Percentiles rank a stretch among this genome's conserved stretches.
phyloP scores from a whole-genome alignment of 2,113 vertebrate genomes.

The Vulpes ferrilata region DNA sequence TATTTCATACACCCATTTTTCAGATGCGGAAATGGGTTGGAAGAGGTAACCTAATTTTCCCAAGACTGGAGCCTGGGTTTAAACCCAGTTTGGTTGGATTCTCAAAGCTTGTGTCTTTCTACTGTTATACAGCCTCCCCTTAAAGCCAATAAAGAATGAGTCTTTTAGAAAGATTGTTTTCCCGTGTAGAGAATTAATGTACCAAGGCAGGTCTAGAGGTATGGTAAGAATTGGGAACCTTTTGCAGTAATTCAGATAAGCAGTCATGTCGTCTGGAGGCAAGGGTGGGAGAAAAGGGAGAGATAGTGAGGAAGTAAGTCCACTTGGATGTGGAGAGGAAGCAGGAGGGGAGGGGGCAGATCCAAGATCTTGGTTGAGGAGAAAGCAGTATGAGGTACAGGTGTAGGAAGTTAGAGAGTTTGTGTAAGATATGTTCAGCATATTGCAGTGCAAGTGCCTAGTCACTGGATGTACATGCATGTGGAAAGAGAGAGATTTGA shows the following conservation, averaged over 20 bases:
- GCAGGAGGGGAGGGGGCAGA: not conserved
- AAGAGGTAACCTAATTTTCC: not conserved
- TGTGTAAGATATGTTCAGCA: not conserved
- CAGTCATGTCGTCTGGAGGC: not conserved
- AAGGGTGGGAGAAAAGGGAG: not conserved
- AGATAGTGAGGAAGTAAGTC: not conserved
- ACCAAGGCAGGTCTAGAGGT: not conserved
- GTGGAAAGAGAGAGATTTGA: conserved; percentile 12
- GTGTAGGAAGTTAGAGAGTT: not conserved
- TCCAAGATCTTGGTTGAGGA: not conserved
- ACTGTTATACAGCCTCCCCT: not conserved
- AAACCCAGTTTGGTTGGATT: not conserved
- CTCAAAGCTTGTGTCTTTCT: not conserved
- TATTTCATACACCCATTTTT: not conserved
- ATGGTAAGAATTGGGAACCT: not conserved
- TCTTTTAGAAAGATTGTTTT: conserved; percentile 33
- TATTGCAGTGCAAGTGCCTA: not conserved
- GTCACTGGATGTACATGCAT: not conserved
- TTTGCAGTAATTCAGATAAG: not conserved
- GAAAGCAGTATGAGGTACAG: not conserved
- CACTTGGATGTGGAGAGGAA: not conserved
- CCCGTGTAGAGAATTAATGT: conserved; percentile 8
- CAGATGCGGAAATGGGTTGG: not conserved
- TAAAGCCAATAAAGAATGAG: not conserved
- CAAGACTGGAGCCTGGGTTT: not conserved